These are phyloP conservation scores for Sitta europaea DNA, from an alignment of 2,113 vertebrate genomes.

Conservation along the genomic window DNA sequence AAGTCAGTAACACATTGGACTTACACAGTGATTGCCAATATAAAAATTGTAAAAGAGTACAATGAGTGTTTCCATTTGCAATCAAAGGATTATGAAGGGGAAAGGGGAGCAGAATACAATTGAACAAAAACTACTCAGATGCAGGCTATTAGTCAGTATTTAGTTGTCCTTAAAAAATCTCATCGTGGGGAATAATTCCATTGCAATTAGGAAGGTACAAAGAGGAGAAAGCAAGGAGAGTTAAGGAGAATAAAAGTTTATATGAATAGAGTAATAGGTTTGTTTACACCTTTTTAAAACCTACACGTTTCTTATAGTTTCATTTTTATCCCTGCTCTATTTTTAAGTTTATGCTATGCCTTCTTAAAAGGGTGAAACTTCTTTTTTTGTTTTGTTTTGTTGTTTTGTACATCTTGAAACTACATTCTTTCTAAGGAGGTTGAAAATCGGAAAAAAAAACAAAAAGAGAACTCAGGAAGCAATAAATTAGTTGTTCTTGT, in stretches of 20 bases:
- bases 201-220: background rate
- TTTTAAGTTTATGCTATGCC: background rate
- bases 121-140: background rate
- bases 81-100: background rate
- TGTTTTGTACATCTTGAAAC: background rate
- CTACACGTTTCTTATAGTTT: background rate
- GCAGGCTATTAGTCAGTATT: background rate
- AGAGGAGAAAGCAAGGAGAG: background rate
- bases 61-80: background rate
- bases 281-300: background rate
- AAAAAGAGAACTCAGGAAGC: background rate
- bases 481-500: slow-evolving; percentile 2
- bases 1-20: background rate
- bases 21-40: background rate
- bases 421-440: background rate
- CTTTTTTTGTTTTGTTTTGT: background rate
- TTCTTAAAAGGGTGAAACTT: background rate
- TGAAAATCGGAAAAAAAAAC: background rate
- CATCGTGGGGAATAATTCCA: background rate
- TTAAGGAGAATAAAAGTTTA: background rate
- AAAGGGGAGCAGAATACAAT: background rate
- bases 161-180: background rate
- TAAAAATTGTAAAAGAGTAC: background rate
- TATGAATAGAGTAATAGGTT: background rate
- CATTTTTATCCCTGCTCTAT: background rate